These are phyloP conservation scores for Selenia dentaria DNA, from an alignment of 2,888 invertebrate species.

Conservation along the genomic window DNA sequence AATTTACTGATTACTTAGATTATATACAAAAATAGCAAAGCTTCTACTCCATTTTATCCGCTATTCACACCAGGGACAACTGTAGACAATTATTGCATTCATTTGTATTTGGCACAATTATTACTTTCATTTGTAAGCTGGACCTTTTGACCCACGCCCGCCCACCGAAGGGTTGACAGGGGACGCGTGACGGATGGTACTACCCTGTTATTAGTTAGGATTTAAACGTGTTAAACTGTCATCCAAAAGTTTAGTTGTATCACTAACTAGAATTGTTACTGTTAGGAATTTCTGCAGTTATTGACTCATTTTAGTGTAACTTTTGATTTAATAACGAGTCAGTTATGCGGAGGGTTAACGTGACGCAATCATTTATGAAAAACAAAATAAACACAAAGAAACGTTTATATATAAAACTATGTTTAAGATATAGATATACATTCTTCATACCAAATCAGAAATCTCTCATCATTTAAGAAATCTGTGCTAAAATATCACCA, in stretches of 20 bases:
- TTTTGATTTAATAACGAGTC: conserved; percentile 4
- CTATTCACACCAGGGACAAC: conserved; percentile 49
- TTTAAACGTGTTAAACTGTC: conserved; percentile 52
- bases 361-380: too few species aligned
- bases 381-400: too few species aligned
- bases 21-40: neutral
- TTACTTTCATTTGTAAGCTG: conserved; percentile 81
- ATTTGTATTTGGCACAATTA: conserved; percentile 83
- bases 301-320: conserved; percentile 4
- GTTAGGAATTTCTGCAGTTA: neutral
- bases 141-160: conserved; percentile 56
- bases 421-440: too few species aligned
- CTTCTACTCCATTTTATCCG: conserved; percentile 42
- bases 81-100: conserved; percentile 81
- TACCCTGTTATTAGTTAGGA: conserved; percentile 62
- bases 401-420: too few species aligned
- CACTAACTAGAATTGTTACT: conserved; percentile 10
- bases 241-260: conserved; percentile 33
- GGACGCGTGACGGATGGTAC: conserved; percentile 66
- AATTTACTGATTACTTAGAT: too few species aligned
- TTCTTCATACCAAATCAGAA: too few species aligned
- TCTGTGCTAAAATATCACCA: conserved; percentile 15
- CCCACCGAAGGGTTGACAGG: conserved; percentile 62
- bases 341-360: too few species aligned
- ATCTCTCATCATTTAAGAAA: neutral